These are phyloP conservation scores for Tenualosa thibaudeaui DNA, from an alignment of 2,797 vertebrate genomes.

Conservation along the genomic window DNA sequence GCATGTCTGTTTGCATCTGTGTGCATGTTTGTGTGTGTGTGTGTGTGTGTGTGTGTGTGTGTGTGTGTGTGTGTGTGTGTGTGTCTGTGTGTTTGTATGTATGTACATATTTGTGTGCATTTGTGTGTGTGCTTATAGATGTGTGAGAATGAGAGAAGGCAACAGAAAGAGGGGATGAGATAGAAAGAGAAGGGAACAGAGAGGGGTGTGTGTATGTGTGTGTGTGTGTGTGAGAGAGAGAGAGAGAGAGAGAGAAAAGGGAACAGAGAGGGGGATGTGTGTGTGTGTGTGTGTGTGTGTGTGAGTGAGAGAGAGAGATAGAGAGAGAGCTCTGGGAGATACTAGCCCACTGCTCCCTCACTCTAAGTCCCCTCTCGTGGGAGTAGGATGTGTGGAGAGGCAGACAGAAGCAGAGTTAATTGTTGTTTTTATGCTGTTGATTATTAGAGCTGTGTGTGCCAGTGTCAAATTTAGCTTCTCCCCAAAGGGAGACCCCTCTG, in stretches of 20 bases:
- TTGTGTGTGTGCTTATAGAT: background rate
- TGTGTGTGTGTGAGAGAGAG: background rate
- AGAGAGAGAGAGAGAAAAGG: background rate
- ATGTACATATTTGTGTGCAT: background rate
- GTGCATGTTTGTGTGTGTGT: background rate
- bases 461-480: conserved; percentile 60
- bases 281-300: too few species aligned
- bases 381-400: conserved; percentile 43
- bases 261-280: background rate
- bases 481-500: conserved; percentile 57
- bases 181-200: background rate
- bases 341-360: conserved; percentile 38
- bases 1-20: background rate
- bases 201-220: background rate
- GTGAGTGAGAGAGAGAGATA: conserved; percentile 29
- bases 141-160: background rate
- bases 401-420: conserved; percentile 67
- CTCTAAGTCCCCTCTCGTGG: conserved; percentile 39
- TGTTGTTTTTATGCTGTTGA: conserved; percentile 74
- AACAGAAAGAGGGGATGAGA: background rate
- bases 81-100: background rate
- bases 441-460: conserved; percentile 69
- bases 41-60: background rate
- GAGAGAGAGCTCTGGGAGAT: conserved; percentile 38
- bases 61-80: background rate